Conservation (phyloP, 1,140 invertebrate genomes). For the Maniola jurtina region DNA sequence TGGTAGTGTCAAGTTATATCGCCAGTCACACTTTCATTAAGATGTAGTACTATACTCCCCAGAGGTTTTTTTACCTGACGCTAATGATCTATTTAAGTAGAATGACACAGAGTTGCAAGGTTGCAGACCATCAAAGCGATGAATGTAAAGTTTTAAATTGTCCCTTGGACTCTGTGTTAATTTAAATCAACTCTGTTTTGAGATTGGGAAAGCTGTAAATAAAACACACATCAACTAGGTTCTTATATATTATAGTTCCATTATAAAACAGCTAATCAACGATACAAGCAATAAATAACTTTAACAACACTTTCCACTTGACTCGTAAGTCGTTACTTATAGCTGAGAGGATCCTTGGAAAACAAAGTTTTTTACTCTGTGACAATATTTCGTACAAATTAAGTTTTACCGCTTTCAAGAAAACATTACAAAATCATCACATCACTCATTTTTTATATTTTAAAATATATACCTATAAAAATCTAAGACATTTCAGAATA, state of each 20-base stretch:
- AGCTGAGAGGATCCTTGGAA: slow-evolving; percentile 48
- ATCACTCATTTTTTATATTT: neutral
- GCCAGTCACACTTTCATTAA: too few relatives aligned
- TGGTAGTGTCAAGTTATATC: too few relatives aligned
- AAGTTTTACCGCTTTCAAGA: slow-evolving; percentile 4
- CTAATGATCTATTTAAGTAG: too few relatives aligned
- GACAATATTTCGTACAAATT: slow-evolving; percentile 1
- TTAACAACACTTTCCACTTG: slow-evolving; percentile 54
- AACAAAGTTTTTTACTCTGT: slow-evolving; percentile 4
- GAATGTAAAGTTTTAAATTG: too few relatives aligned
- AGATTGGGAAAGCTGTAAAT: slow-evolving; percentile 9
- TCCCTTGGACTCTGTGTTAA: too few relatives aligned
- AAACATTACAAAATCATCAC: neutral
- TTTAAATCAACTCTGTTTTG: neutral
- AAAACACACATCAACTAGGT: slow-evolving; percentile 47
- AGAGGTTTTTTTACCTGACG: too few relatives aligned
- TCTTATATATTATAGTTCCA: slow-evolving; percentile 59
- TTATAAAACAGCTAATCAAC: slow-evolving; percentile 66
- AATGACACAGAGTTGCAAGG: too few relatives aligned
- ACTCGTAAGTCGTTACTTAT: slow-evolving; percentile 53
- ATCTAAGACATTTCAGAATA: too few relatives aligned
- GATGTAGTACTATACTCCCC: too few relatives aligned
- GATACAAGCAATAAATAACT: slow-evolving; percentile 70
- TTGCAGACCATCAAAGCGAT: too few relatives aligned
- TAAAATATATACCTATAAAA: neutral